A percentile compares a stretch with the other conserved stretches of the same genome.
phyloP scores from a whole-genome alignment of 2,888 invertebrate genomes.

The Microctonus hyperodae region DNA sequence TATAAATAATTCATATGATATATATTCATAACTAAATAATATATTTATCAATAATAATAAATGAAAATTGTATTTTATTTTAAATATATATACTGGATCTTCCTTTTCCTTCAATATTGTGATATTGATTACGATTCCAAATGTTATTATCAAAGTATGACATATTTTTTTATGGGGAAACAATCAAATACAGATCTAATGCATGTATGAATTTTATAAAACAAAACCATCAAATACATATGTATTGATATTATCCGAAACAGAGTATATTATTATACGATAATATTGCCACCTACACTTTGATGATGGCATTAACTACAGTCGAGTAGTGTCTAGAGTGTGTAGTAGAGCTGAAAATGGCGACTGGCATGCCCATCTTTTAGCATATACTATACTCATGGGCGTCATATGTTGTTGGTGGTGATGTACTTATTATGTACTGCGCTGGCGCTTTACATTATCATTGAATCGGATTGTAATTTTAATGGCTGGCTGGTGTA shows the following conservation, averaged over 20 bases:
- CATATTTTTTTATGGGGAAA: constrained; percentile 34
- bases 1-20: not conserved
- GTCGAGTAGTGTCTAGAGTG: no score
- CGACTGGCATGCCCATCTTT: no score
- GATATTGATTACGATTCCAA: constrained; percentile 46
- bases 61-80: constrained; percentile 2
- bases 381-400: no score
- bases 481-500: constrained; percentile 38
- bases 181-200: not conserved
- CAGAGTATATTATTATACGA: no score
- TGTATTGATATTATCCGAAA: not conserved
- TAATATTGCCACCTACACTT: no score
- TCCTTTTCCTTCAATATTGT: constrained; percentile 39
- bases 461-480: constrained; percentile 27
- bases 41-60: not conserved
- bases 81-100: constrained; percentile 33
- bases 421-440: no score
- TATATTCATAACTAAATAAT: not conserved
- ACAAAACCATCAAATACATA: not conserved
- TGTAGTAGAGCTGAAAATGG: no score
- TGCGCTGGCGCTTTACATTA: no score
- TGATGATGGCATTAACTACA: no score
- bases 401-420: no score
- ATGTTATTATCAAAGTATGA: constrained; percentile 44
- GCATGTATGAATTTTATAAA: no score